A percentile compares a stretch with the other conserved stretches of the same genome.
These are phyloP conservation scores for Astyanax mexicanus DNA, from an alignment of 2,797 vertebrate genomes.

Conservation along the genomic window DNA sequence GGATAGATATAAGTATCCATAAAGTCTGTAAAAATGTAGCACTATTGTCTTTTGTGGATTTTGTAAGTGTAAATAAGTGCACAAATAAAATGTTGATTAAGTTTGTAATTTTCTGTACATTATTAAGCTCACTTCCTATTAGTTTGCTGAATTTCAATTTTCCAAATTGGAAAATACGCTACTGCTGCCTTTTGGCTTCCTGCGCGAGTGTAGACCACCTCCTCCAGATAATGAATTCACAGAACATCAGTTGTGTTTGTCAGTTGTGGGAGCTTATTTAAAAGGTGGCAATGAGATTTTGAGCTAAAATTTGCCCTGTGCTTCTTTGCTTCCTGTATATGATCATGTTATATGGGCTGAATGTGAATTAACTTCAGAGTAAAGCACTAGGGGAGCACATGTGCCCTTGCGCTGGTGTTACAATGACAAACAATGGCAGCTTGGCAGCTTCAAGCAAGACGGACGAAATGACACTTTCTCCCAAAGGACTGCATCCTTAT, in stretches of 20 bases:
- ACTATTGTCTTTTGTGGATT: too few species aligned
- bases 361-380: conserved; percentile 37
- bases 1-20: too few species aligned
- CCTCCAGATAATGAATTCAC: conserved; percentile 62
- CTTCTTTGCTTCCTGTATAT: conserved; percentile 66
- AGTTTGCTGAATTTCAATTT: background rate
- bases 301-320: conserved; percentile 71
- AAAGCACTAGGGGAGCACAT: conserved; percentile 12
- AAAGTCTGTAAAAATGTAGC: too few species aligned
- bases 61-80: too few species aligned
- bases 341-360: conserved; percentile 65
- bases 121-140: background rate
- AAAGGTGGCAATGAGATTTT: conserved; percentile 87
- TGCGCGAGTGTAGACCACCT: conserved; percentile 55
- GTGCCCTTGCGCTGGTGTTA: conserved; percentile 41
- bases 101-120: too few species aligned
- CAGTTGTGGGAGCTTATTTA: conserved; percentile 80
- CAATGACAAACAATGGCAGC: conserved; percentile 52
- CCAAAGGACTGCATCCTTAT: background rate
- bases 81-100: too few species aligned
- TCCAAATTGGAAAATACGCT: too few species aligned
- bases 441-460: conserved; percentile 8
- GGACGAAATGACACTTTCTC: background rate
- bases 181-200: conserved; percentile 52
- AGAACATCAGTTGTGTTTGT: conserved; percentile 67